A percentile compares a stretch with the other conserved stretches of the same genome.
Evolutionary conservation across 2,113 vertebrate genomes (phyloP).

Genomic region (Pedetes capensis): DNA sequence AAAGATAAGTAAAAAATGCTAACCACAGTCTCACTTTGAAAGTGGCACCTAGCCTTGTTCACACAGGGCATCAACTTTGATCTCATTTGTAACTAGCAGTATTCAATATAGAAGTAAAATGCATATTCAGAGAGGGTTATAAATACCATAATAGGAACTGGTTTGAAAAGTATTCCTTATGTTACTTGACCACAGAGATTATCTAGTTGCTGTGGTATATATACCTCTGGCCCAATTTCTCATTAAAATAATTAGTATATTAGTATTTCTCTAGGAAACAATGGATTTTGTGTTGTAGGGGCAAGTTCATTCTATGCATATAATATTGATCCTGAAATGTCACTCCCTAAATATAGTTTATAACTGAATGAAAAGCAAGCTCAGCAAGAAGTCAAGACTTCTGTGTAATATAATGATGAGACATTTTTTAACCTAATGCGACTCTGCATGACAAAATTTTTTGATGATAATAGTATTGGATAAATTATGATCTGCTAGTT

Average conservation of each 20-base stretch:
- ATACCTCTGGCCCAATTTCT: not conserved
- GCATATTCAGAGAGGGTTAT: not conserved
- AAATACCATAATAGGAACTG: not conserved
- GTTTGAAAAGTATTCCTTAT: not conserved
- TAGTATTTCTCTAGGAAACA: constrained; percentile 18
- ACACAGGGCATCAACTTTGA: not conserved
- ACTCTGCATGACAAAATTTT: constrained; percentile 60
- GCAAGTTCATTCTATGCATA: not conserved
- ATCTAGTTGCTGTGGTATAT: not conserved
- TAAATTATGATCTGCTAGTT: constrained; percentile 71
- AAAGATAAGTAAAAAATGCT: not conserved
- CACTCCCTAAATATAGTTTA: constrained; percentile 15
- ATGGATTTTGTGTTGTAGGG: not conserved
- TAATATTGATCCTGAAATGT: constrained; percentile 43
- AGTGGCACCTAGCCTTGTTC: not conserved
- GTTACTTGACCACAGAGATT: not conserved
- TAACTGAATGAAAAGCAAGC: constrained; percentile 45
- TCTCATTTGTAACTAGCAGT: not conserved
- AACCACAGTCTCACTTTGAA: not conserved
- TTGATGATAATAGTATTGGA: constrained; percentile 53
- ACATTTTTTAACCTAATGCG: constrained; percentile 50
- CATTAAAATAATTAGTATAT: not conserved
- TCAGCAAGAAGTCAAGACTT: constrained; percentile 55
- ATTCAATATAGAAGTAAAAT: not conserved
- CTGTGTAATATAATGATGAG: constrained; percentile 55